Evolutionary conservation across 2,888 invertebrate genomes (phyloP).

Genomic region (Calameuta filiformis): DNA sequence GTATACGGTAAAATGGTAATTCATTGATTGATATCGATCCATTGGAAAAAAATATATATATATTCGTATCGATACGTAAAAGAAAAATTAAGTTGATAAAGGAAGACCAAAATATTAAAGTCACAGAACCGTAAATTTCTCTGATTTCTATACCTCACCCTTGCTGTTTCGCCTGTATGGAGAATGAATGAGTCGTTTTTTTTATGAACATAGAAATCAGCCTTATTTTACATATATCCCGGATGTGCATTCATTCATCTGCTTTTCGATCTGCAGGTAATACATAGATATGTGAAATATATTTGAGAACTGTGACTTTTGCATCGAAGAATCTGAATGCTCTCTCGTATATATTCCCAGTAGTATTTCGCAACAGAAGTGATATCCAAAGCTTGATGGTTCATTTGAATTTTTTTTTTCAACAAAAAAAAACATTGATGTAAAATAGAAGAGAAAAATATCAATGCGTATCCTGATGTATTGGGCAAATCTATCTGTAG

Average conservation of each 20-base stretch:
- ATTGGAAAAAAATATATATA: not conserved
- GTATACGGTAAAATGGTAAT: not conserved
- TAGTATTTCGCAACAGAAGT: not conserved
- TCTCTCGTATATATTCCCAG: not conserved
- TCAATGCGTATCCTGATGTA: not conserved
- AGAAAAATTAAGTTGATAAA: not conserved
- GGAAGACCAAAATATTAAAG: not conserved
- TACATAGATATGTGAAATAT: not conserved
- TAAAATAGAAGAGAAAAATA: not conserved
- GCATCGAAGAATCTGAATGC: not conserved
- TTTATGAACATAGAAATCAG: not conserved
- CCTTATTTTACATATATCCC: not conserved
- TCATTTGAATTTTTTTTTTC: not conserved
- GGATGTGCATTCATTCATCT: not conserved
- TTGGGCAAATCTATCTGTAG: too few relatives aligned
- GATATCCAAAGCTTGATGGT: not conserved
- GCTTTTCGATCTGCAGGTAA: not conserved
- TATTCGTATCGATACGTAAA: not conserved
- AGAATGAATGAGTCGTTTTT: not conserved
- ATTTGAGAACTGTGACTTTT: not conserved
- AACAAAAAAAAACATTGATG: not conserved
- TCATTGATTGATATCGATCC: not conserved
- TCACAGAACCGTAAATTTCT: not conserved
- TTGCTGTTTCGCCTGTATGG: not conserved
- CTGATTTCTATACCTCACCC: not conserved